Evolutionary conservation across 1,140 invertebrate species (phyloP).

Genomic region (Philopotamus ludificatus): DNA sequence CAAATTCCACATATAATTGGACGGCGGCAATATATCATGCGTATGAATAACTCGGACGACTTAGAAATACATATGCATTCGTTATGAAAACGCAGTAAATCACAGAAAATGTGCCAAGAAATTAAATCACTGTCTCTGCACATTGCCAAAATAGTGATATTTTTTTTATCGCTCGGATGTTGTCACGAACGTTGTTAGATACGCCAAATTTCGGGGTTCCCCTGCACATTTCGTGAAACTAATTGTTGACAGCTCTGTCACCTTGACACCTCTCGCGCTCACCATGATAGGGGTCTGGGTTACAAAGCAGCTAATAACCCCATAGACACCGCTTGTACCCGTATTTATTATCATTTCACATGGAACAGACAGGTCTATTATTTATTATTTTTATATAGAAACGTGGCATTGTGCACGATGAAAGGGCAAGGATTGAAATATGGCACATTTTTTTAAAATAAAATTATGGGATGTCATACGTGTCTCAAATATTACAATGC

Average conservation of each 20-base stretch:
- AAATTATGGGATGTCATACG: no score
- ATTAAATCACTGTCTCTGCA: not conserved
- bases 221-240: constrained; percentile 38
- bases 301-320: constrained; percentile 28
- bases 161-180: constrained; percentile 3
- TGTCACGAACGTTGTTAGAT: constrained; percentile 3
- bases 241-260: constrained; percentile 42
- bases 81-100: not conserved
- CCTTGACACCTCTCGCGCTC: constrained; percentile 36
- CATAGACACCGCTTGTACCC: constrained; percentile 28
- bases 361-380: constrained; percentile 28
- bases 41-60: not conserved
- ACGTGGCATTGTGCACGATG: no score
- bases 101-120: not conserved
- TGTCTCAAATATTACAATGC: no score
- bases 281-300: constrained; percentile 22
- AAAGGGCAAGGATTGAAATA: no score
- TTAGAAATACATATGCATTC: no score
- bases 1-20: constrained; percentile 4
- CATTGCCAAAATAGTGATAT: not conserved
- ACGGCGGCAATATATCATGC: not conserved
- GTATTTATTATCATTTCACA: constrained; percentile 31
- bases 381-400: constrained; percentile 2
- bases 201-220: constrained; percentile 11
- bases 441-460: no score